Evolutionary conservation across 1,140 invertebrate species (phyloP).

Genomic region (Ruditapes philippinarum): DNA sequence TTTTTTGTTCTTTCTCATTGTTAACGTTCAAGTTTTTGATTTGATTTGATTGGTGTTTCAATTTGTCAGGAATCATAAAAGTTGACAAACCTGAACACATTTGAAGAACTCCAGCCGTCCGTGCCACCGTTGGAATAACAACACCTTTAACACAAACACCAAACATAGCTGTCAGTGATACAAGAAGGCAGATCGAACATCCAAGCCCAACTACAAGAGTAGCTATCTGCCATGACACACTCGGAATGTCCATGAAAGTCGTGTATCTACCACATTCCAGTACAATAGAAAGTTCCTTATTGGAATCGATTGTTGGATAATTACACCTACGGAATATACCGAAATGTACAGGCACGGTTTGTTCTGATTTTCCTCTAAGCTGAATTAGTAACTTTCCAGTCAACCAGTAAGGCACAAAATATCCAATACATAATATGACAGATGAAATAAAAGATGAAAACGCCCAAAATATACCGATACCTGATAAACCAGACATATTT

Average conservation of each 20-base stretch:
- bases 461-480: too few relatives aligned
- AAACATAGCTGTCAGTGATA: conserved; percentile 89
- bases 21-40: too few relatives aligned
- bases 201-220: conserved; percentile 90
- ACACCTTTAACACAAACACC: conserved; percentile 90
- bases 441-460: conserved; percentile 89
- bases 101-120: conserved; percentile 89
- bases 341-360: too few relatives aligned
- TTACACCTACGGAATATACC: conserved; percentile 91
- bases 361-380: neutral
- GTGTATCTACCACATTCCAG: conserved; percentile 91
- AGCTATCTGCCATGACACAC: conserved; percentile 90
- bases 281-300: conserved; percentile 78
- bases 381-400: conserved; percentile 87
- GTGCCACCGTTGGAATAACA: conserved; percentile 89
- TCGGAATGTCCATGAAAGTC: conserved; percentile 91
- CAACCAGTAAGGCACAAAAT: conserved; percentile 92
- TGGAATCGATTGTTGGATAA: conserved; percentile 88
- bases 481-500: conserved; percentile 86
- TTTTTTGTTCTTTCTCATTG: too few relatives aligned
- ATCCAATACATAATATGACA: conserved; percentile 90
- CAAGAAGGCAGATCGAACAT: conserved; percentile 89
- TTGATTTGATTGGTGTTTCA: too few relatives aligned
- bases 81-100: conserved; percentile 90
- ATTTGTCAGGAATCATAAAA: too few relatives aligned